Conservation (phyloP, 2,113 vertebrate genomes). For the Aspiorhynchus laticeps region DNA sequence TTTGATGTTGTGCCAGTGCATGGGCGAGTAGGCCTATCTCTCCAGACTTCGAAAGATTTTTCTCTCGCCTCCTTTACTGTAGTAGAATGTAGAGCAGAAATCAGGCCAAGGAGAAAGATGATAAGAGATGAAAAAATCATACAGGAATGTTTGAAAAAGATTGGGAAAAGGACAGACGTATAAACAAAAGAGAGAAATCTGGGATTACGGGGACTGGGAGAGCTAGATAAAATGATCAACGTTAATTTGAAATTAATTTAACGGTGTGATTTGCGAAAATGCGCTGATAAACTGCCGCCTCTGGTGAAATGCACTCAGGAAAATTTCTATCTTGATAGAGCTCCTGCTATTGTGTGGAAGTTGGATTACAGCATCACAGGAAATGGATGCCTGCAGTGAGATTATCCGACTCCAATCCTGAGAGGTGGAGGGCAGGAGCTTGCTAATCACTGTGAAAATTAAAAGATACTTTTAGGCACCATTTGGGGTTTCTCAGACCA, state of each 20-base stretch:
- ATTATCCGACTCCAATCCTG: constrained; percentile 3
- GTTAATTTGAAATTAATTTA: constrained; percentile 44
- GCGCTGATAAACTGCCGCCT: background rate
- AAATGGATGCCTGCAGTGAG: background rate
- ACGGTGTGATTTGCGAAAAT: constrained; percentile 19
- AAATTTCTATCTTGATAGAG: constrained; percentile 19
- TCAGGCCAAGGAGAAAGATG: constrained; percentile 44
- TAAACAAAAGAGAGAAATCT: background rate
- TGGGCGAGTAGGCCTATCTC: background rate
- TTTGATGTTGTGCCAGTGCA: constrained; percentile 10
- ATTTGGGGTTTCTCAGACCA: background rate
- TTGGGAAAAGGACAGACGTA: constrained; percentile 5
- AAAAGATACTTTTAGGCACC: constrained; percentile 5
- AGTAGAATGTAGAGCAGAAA: constrained; percentile 35
- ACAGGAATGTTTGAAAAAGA: constrained; percentile 17
- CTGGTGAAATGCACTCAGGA: constrained; percentile 26
- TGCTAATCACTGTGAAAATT: constrained; percentile 10
- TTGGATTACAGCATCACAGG: constrained; percentile 24
- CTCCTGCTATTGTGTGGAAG: background rate
- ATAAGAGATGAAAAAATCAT: constrained; percentile 22
- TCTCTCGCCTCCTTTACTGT: background rate
- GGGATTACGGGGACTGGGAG: background rate
- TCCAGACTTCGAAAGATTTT: constrained; percentile 33
- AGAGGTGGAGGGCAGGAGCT: background rate
- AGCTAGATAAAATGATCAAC: constrained; percentile 28